These are phyloP conservation scores for Venustaconcha ellipsiformis DNA, from an alignment of 1,140 invertebrate species.

Conservation along the genomic window DNA sequence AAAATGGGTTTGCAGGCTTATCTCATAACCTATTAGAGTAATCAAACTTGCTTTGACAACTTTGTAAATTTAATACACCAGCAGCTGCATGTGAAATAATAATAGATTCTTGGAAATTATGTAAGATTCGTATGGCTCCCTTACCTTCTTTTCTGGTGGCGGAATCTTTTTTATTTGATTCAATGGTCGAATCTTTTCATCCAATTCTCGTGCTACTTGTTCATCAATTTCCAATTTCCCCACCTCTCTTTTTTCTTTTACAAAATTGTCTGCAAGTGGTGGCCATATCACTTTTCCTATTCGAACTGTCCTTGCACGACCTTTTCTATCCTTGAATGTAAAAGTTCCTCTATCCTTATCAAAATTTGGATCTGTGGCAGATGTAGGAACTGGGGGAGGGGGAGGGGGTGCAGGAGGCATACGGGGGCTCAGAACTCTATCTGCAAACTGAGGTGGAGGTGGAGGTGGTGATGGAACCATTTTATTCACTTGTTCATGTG, in stretches of 20 bases:
- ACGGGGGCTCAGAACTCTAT: constrained; percentile 38
- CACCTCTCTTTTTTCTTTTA: constrained; percentile 45
- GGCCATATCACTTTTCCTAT: constrained; percentile 98
- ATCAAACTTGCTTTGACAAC: too few species aligned
- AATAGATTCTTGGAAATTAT: too few species aligned
- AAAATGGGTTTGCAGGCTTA: too few species aligned
- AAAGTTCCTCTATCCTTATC: constrained; percentile 58
- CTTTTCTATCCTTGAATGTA: constrained; percentile 71
- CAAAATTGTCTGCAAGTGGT: constrained; percentile 74
- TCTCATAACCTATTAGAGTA: too few species aligned
- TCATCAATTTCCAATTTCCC: constrained; percentile 65
- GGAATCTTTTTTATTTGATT: constrained; percentile 24
- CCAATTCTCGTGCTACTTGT: constrained; percentile 49
- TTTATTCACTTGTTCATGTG: neutral
- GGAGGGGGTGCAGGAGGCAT: constrained; percentile 56
- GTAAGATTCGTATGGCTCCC: neutral
- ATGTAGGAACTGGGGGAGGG: constrained; percentile 76
- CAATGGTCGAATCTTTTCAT: constrained; percentile 39
- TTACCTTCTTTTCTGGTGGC: constrained; percentile 41
- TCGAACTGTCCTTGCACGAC: constrained; percentile 92
- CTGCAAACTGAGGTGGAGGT: constrained; percentile 33
- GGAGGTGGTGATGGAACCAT: constrained; percentile 19
- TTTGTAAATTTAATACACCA: too few species aligned
- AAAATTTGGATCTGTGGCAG: constrained; percentile 84
- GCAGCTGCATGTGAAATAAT: too few species aligned